Evolutionary conservation across 2,888 invertebrate species (phyloP), one percentile per base, ranked within the genome.

Genomic region (Galerucella pusilla): DNA sequence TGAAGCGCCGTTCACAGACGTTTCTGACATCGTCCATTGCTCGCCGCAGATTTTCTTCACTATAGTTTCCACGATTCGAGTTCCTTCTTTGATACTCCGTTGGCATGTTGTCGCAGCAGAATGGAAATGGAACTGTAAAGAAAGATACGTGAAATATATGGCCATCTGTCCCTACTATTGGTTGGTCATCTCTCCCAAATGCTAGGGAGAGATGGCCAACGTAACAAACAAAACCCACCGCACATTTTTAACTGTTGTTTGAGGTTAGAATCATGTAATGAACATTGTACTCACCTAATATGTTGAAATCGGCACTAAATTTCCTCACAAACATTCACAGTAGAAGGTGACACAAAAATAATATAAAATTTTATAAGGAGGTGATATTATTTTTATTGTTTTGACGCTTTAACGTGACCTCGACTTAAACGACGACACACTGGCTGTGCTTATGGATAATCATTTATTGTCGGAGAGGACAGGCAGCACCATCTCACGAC

Each of bases 1-100:
- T 69, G 69, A 69, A 46, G 69, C 46, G 42, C 42, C 20, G 60
- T 69, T 46, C 11, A 46, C 46, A 35, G n/a, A 54, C 68, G 57
- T 54, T 54, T 69, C 45, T 69, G 60, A 60, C 60, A 60, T 45
- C 60, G 14, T 69, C 69, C 28, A 60, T 69, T 54, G 60, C 69
- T 69, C 16, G 35, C 45, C 69, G 9, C 69, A 69, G 59, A n/a
- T 16, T 59, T 69, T 69, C 16, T 60, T 60, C 20, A 12, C 60
- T 60, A 69, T 60, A 69, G 45, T 60, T 69, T 69, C 42, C 60
- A 59, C 60, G 59, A 69, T 46, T 14, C 45, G 45, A 60, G 60
- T 63, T 63, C 1, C 61, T 20, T 60, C 25, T 46, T 46, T 46
- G 9, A 46, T 46, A 46, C 46, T 46, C 46, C 9, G 46, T 46